Percentiles rank a stretch among this genome's conserved stretches.
phyloP scores from a whole-genome alignment of 1,140 invertebrate genomes.

The Drosophila kikkawai region DNA sequence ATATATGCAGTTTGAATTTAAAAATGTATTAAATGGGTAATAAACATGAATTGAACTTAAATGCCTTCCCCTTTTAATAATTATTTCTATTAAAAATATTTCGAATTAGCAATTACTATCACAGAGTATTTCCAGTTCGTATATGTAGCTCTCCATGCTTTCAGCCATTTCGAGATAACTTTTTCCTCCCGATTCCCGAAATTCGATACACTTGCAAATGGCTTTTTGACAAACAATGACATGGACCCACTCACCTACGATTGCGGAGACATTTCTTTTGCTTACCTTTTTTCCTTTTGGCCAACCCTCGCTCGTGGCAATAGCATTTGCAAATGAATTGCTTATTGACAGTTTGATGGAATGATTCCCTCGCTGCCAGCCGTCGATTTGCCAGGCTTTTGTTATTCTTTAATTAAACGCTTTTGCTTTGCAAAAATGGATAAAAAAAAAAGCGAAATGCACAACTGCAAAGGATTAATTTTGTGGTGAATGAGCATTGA shows the following conservation, averaged over 20 bases:
- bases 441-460: constrained; percentile 14
- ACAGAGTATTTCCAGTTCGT: constrained; percentile 15
- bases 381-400: constrained; percentile 57
- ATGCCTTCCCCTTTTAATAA: too few relatives aligned
- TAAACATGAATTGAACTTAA: background rate
- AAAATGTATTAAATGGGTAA: background rate
- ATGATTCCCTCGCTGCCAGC: constrained; percentile 61
- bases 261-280: constrained; percentile 37
- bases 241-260: constrained; percentile 70
- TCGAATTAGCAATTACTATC: background rate
- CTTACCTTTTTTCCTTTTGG: constrained; percentile 26
- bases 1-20: background rate
- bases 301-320: constrained; percentile 39
- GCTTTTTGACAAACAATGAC: constrained; percentile 83
- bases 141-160: background rate
- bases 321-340: constrained; percentile 82
- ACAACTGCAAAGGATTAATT: constrained; percentile 31
- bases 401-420: constrained; percentile 78
- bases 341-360: constrained; percentile 83
- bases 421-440: constrained; percentile 11
- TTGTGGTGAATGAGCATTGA: constrained; percentile 10
- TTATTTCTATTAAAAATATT: background rate
- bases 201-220: constrained; percentile 76
- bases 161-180: constrained; percentile 7
- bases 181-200: constrained; percentile 51